These are phyloP conservation scores for Solenopsis invicta DNA, from an alignment of 1,140 invertebrate genomes.

Conservation along the genomic window DNA sequence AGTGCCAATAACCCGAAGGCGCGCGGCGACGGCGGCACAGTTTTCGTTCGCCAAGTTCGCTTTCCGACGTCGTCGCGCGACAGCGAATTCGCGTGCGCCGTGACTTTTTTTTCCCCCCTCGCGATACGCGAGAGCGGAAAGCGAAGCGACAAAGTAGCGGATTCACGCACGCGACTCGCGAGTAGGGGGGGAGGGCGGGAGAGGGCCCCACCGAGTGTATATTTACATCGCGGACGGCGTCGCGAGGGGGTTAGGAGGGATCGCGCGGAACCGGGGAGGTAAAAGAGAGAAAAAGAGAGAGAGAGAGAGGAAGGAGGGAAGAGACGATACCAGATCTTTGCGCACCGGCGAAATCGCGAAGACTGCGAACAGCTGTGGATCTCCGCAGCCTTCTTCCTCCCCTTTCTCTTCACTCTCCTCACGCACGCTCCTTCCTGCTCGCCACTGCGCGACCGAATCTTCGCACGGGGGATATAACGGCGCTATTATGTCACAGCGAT, in stretches of 20 bases:
- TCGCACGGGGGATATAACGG: slow-evolving; percentile 64
- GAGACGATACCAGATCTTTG: slow-evolving; percentile 15
- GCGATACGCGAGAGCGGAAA: not conserved
- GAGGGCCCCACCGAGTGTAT: slow-evolving; percentile 2
- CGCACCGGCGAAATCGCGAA: slow-evolving; percentile 39
- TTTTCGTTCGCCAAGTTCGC: no score
- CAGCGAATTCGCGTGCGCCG: not conserved
- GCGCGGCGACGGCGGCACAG: not conserved
- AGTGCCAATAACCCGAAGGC: slow-evolving; percentile 40
- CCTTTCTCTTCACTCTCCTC: not conserved
- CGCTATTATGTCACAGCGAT: slow-evolving; percentile 71
- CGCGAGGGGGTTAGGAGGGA: not conserved
- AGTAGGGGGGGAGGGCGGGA: no score
- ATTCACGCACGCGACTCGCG: slow-evolving; percentile 17
- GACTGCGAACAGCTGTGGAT: slow-evolving; percentile 56
- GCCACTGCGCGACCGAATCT: slow-evolving; percentile 29
- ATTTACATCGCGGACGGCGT: slow-evolving; percentile 35
- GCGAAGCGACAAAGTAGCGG: slow-evolving; percentile 4
- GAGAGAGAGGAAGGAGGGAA: not conserved
- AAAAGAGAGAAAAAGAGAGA: not conserved
- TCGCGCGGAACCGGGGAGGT: not conserved
- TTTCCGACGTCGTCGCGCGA: no score
- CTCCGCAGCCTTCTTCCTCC: slow-evolving; percentile 48
- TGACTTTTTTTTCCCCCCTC: no score
- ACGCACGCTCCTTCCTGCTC: not conserved